Evolutionary conservation across 35 echinoderm and acorn worm genomes (phyloP).

Genomic region (Stichopus chloronotus): DNA sequence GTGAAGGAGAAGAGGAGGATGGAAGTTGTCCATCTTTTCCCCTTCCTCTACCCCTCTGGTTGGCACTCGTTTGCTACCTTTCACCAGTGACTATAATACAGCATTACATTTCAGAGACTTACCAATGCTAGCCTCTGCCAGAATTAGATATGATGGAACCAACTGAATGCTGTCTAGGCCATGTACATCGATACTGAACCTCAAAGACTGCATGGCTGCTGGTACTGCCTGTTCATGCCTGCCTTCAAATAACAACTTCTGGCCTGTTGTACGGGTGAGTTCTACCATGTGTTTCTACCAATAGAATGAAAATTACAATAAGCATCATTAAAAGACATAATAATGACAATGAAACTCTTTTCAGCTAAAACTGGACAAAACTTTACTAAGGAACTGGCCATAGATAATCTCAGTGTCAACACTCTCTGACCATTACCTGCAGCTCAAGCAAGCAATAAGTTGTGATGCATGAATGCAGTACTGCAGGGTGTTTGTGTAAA

Average conservation of each 20-base stretch:
- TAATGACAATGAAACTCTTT: not conserved
- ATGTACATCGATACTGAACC: slow-evolving; percentile 97
- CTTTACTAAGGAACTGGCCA: not conserved
- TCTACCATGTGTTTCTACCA: slow-evolving; percentile 90
- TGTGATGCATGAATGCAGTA: too few relatives aligned
- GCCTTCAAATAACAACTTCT: slow-evolving; percentile 97
- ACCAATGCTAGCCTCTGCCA: slow-evolving; percentile 97
- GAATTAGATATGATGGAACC: slow-evolving; percentile 95
- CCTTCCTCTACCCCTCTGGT: not conserved
- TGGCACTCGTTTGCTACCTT: not conserved
- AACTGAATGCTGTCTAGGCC: slow-evolving; percentile 96
- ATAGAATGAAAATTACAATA: slow-evolving; percentile 26
- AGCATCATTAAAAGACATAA: not conserved
- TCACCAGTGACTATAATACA: not conserved
- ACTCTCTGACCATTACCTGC: too few relatives aligned
- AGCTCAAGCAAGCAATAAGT: too few relatives aligned
- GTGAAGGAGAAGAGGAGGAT: too few relatives aligned
- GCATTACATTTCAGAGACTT: not conserved
- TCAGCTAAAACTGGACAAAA: not conserved
- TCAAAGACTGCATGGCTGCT: slow-evolving; percentile 95
- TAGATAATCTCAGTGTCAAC: too few relatives aligned
- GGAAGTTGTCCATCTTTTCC: not conserved
- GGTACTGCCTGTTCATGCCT: slow-evolving; percentile 98
- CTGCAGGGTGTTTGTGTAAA: too few relatives aligned
- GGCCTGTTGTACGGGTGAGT: slow-evolving; percentile 92